Evolutionary conservation across 2,113 vertebrate genomes (phyloP).

Genomic region (Athene cunicularia): DNA sequence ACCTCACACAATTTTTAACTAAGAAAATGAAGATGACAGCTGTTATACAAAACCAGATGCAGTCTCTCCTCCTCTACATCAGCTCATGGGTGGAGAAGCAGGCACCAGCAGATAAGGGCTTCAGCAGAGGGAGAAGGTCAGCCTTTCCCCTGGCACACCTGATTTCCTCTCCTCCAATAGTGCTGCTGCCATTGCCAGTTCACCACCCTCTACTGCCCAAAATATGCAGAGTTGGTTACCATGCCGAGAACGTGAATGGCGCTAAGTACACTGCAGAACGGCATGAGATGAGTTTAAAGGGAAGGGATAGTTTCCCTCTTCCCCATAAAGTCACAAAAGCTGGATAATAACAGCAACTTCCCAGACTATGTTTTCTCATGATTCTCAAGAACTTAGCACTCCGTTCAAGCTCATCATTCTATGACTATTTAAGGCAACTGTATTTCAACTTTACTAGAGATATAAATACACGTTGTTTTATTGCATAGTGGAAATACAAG

Average conservation of each 20-base stretch:
- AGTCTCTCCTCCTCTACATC: neutral
- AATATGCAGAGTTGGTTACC: neutral
- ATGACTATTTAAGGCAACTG: neutral
- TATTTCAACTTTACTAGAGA: neutral
- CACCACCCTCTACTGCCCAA: neutral
- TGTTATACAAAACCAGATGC: neutral
- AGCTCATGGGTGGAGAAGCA: neutral
- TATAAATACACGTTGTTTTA: neutral
- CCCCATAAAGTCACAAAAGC: neutral
- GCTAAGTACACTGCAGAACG: neutral
- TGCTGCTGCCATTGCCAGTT: neutral
- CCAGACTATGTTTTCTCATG: neutral
- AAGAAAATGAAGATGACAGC: neutral
- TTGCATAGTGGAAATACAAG: neutral
- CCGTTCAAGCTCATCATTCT: neutral
- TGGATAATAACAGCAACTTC: neutral
- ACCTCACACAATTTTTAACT: neutral
- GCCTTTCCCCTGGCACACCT: neutral
- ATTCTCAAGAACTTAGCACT: neutral
- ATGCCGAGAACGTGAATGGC: neutral
- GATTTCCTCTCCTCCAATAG: neutral
- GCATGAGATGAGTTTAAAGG: neutral
- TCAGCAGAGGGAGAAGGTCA: neutral
- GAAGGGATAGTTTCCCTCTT: neutral
- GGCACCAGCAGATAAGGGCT: neutral